These are phyloP conservation scores for Puntigrus tetrazona DNA, from an alignment of 2,113 vertebrate species.

Conservation along the genomic window DNA sequence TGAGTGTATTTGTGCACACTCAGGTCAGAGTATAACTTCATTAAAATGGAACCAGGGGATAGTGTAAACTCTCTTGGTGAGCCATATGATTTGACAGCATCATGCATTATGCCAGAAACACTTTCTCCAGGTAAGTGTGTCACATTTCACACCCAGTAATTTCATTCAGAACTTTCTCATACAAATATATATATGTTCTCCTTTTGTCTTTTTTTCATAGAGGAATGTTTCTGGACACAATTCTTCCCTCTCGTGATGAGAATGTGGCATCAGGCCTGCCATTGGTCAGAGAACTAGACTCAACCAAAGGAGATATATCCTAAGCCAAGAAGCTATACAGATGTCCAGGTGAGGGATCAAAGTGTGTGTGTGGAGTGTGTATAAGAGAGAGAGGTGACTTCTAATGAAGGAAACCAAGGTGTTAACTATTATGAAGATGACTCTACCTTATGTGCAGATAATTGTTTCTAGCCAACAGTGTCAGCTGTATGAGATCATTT, in stretches of 20 bases:
- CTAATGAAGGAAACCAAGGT: not conserved
- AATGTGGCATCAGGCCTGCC: slow-evolving; percentile 92
- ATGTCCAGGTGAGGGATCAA: slow-evolving; percentile 93
- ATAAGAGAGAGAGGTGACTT: not conserved
- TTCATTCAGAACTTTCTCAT: not conserved
- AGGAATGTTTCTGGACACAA: slow-evolving; percentile 99
- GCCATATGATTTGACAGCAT: slow-evolving; percentile 96
- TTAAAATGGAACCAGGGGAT: slow-evolving; percentile 99
- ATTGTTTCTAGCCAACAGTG: not conserved
- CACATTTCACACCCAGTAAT: slow-evolving; percentile 1
- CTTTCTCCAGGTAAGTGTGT: slow-evolving; percentile 94
- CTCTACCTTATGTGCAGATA: slow-evolving; percentile 24
- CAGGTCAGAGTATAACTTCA: slow-evolving; percentile 98
- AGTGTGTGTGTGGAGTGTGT: slow-evolving; percentile 30
- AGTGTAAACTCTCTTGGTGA: slow-evolving; percentile 97
- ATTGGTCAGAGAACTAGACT: slow-evolving; percentile 95
- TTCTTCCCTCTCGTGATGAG: slow-evolving; percentile 94
- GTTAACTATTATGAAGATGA: slow-evolving; percentile 31
- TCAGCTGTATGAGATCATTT: slow-evolving; percentile 28
- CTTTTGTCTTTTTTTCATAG: slow-evolving; percentile 66
- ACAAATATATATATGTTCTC: slow-evolving; percentile 18
- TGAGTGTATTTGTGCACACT: slow-evolving; percentile 49
- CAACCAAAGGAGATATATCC: slow-evolving; percentile 98
- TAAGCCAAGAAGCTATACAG: slow-evolving; percentile 99
- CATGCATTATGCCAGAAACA: slow-evolving; percentile 99